Percentiles rank a stretch among this genome's conserved stretches.
Conservation (phyloP, 1,140 invertebrate species). For the Phymorhynchus buccinoides region DNA sequence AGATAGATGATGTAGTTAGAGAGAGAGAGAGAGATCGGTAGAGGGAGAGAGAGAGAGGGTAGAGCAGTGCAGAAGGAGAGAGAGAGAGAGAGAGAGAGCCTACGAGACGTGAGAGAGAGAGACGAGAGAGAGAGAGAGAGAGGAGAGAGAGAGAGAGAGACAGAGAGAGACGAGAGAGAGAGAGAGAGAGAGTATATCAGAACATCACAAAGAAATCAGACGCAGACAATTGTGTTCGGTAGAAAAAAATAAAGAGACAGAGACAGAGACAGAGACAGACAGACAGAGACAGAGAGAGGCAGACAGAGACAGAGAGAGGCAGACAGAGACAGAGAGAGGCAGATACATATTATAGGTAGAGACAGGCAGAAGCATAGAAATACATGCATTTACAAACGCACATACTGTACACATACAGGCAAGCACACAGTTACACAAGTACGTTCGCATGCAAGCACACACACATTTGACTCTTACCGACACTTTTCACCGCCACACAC, state of each 20-base stretch:
- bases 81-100: too few species aligned
- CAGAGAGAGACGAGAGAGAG: slow-evolving; percentile 28
- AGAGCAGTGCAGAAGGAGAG: too few species aligned
- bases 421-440: too few species aligned
- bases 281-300: slow-evolving; percentile 26
- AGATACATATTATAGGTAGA: background rate
- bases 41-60: too few species aligned
- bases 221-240: background rate
- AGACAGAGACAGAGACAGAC: slow-evolving; percentile 34
- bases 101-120: too few species aligned
- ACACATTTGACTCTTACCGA: too few species aligned
- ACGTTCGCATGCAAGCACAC: too few species aligned
- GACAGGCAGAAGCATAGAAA: background rate
- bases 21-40: too few species aligned
- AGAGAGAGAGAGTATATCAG: slow-evolving; percentile 29
- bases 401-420: background rate
- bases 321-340: background rate
- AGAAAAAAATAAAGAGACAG: slow-evolving; percentile 41
- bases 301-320: slow-evolving; percentile 14
- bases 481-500: too few species aligned
- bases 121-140: slow-evolving; percentile 1
- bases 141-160: slow-evolving; percentile 32
- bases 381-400: background rate
- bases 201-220: slow-evolving; percentile 6
- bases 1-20: too few species aligned